phyloP scores from a whole-genome alignment of 2,888 invertebrate genomes.

The Ophion ventricosus region DNA sequence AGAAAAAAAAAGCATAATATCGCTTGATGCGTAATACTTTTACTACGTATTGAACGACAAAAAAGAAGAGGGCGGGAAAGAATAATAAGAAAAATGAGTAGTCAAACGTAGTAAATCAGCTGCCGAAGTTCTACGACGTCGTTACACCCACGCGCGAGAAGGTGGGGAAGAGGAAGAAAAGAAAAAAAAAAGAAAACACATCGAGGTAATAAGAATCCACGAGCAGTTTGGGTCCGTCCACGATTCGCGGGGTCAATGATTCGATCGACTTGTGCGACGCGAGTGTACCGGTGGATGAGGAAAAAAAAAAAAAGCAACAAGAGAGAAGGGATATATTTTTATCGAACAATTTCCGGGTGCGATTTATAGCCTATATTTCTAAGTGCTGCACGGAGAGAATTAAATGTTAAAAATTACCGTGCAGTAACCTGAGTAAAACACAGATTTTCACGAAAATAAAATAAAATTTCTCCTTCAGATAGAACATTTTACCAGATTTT shows the following conservation, averaged over 20 bases:
- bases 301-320: not conserved
- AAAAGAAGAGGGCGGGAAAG: not conserved
- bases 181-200: not conserved
- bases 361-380: not conserved
- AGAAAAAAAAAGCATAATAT: no score
- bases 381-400: no score
- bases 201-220: constrained; percentile 20
- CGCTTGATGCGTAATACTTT: not conserved
- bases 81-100: not conserved
- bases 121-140: constrained; percentile 6
- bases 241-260: constrained; percentile 50
- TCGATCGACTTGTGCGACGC: constrained; percentile 34
- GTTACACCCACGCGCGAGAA: not conserved
- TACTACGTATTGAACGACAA: not conserved
- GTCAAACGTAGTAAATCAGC: not conserved
- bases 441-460: no score
- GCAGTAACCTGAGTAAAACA: no score
- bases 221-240: constrained; percentile 22
- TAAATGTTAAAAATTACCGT: no score
- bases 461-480: no score
- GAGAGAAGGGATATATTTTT: not conserved
- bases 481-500: no score
- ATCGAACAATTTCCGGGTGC: not conserved
- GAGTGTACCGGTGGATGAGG: not conserved
- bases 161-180: not conserved